Base-by-base conservation (phyloP, 2,113 vertebrate genomes). In the Dendropsophus ebraccatus region DNA sequence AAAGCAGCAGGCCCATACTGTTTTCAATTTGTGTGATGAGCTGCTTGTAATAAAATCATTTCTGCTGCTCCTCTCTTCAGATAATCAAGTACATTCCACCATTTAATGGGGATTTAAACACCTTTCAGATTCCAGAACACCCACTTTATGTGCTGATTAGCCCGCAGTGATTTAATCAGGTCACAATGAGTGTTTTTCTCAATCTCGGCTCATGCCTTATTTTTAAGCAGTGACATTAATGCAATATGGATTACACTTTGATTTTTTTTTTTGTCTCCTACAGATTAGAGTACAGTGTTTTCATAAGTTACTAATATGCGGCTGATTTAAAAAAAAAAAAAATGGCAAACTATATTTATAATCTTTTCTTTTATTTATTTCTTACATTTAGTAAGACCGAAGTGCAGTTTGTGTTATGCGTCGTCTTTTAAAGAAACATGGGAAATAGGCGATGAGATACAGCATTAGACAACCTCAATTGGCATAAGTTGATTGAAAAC, bases 81-180 rank as follows among this genome's bases (percentile, higher is more conserved):
- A 82, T 82, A 82, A 82, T 82, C 25, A 82, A 82, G 41, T 52
- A 50, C 45, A 69, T 82, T 82, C 45, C 80, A 50, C 62, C 41
- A 52, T 82, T 82, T 82, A 69, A 69, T 67, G 25, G n/a, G 45
- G 62, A 50, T 82, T 69, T 50, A 82, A 82, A 82, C 45, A 69
- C 60, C 62, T 69, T 82, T 82, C 45, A 82, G 67, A 69, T 82
- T 82, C 41, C 62, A 82, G 30, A 81, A 52, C 60, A 52, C 47
- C n/a, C 37, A 67, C n/a, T 81, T 81, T 67, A 67, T 81, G 79
- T 81, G 60, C 79, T 69, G 60, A 69, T 81, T 81, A 81, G 60
- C 79, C 14, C 30, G n/a, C 54, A 69, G 41, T 47, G 23, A 67
- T 81, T 81, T 81, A 65, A 81, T 81, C 79, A 67, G 35, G 65